Evolutionary conservation across 2,888 invertebrate genomes (phyloP), one percentile per base, ranked within the genome.

Genomic region (Hololepta plana): DNA sequence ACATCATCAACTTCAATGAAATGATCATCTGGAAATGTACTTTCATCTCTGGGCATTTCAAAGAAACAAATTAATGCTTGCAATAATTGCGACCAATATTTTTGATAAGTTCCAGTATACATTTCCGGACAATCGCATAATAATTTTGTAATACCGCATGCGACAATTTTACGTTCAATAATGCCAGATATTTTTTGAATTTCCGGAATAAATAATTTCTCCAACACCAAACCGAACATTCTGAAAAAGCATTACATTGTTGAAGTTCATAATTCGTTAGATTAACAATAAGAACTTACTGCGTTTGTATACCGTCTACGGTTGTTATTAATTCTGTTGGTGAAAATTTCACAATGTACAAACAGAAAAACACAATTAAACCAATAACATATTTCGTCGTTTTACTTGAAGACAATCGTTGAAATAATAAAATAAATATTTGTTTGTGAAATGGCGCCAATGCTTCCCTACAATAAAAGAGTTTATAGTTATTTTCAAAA

Each of bases 171-270:
- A 30, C 82, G 71, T 46, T 96, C 93, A 15, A 76, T 57, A 24
- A 62, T 60, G 2, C 85, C 87, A 7, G 71, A 67, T 8, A 95
- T 75, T 48, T 87, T 88, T 53, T 82, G 82, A 42, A 90, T 59
- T 44, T 95, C 93, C 2, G 76, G 59, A 11, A 93, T 60, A 29
- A 90, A 64, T 6, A 98, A 67, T 31, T 88, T 79, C 45, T 95
- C 90, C 36, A 90, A 51, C 26, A 98, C 82, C 93, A 95, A 95
- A 13, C 75, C 74, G 61, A 95, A 96, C 81, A 98, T 84, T 41
- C 85, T 81, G 34, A 30, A 40, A 41, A 29, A 26, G 35, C 30
- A 34, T 12, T 16, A 26, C 13, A 23, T 22, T 24, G 7, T 25
- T 22, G 32, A n/a, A 20, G 15, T 25, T 16, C 10, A 23, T 9